Evolutionary conservation across 2,888 invertebrate genomes (phyloP).

Genomic region (Clivina fossor): DNA sequence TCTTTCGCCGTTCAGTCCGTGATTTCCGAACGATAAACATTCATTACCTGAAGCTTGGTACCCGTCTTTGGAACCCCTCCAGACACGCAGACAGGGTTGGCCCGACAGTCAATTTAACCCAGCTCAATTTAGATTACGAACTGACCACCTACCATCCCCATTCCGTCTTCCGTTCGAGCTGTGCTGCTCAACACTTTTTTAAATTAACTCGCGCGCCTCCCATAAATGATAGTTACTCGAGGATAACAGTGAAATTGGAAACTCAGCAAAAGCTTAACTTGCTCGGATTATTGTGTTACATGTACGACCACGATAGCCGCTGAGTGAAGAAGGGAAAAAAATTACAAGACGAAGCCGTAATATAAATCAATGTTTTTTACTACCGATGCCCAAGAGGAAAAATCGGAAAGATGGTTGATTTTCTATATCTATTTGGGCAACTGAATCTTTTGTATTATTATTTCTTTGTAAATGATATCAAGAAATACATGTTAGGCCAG

Average conservation of each 20-base stretch:
- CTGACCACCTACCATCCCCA: conserved; percentile 42
- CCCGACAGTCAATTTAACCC: conserved; percentile 50
- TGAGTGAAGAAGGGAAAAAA: no score
- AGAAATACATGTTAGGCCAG: no score
- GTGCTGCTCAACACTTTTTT: conserved; percentile 49
- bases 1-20: conserved; percentile 44
- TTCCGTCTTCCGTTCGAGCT: conserved; percentile 45
- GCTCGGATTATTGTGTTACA: conserved; percentile 26
- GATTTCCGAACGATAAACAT: conserved; percentile 53
- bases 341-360: conserved; percentile 20
- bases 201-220: conserved; percentile 47
- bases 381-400: no score
- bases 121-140: conserved; percentile 53
- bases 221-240: conserved; percentile 44
- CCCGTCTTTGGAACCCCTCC: conserved; percentile 43
- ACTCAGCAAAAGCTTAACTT: conserved; percentile 30
- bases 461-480: no score
- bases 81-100: conserved; percentile 9
- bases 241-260: conserved; percentile 32
- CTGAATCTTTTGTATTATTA: no score
- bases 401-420: no score
- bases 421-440: no score
- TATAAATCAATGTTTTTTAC: conserved; percentile 29
- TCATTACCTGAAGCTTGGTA: conserved; percentile 50
- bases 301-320: conserved; percentile 3